These are phyloP conservation scores for Phoeniculus purpureus DNA, from an alignment of 2,797 vertebrate species.

Conservation along the genomic window DNA sequence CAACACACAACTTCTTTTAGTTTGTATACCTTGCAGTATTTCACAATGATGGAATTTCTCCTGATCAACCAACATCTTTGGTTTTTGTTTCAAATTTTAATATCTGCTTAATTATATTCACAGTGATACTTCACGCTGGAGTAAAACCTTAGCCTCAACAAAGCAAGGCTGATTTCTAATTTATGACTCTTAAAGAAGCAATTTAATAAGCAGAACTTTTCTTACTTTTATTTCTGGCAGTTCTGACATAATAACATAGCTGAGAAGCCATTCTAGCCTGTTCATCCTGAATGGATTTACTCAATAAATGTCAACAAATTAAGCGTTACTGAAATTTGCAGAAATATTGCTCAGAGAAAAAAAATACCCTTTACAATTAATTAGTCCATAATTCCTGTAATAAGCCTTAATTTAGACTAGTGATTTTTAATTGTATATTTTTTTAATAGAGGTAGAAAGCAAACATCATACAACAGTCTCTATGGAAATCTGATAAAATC, in stretches of 20 bases:
- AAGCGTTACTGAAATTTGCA: neutral
- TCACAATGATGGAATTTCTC: constrained; percentile 29
- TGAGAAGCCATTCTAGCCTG: neutral
- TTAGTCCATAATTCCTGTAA: neutral
- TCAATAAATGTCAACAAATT: neutral
- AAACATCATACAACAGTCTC: neutral
- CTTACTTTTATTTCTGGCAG: neutral
- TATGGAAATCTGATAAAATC: neutral
- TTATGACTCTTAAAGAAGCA: neutral
- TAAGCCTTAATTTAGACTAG: neutral
- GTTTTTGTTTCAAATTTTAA: neutral
- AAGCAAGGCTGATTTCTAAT: neutral
- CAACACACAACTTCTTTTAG: constrained; percentile 13
- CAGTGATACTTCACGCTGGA: neutral
- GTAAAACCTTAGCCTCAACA: neutral
- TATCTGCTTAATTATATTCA: neutral
- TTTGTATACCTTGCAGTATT: constrained; percentile 52
- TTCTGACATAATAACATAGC: neutral
- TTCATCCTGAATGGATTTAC: neutral
- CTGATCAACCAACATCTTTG: neutral
- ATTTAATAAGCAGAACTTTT: neutral
- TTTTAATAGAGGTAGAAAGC: neutral
- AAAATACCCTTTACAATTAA: neutral
- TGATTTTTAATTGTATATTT: neutral
- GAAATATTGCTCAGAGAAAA: neutral